phyloP scores from a whole-genome alignment of 1,140 invertebrate species.

The Drosophila erecta region DNA sequence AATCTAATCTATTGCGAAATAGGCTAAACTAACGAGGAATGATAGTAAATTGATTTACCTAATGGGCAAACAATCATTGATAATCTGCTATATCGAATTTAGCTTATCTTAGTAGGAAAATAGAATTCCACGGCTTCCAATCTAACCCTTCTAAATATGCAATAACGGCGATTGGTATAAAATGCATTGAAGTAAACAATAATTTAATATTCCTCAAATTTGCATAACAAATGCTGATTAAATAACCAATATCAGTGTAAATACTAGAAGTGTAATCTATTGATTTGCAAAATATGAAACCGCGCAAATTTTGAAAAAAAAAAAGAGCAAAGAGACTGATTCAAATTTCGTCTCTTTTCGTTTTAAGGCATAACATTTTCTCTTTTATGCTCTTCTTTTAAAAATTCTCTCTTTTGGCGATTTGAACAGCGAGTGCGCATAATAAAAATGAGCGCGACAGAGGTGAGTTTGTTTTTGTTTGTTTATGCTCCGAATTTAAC shows the following conservation, averaged over 20 bases:
- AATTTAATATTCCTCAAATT: constrained; percentile 1
- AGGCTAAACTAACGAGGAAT: neutral
- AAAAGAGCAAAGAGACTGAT: too few relatives aligned
- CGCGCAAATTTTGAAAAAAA: constrained; percentile 13
- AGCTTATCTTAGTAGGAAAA: too few relatives aligned
- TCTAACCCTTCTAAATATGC: too few relatives aligned
- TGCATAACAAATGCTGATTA: neutral
- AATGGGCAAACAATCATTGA: neutral
- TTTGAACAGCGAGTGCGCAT: constrained; percentile 16
- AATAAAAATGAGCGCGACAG: constrained; percentile 52
- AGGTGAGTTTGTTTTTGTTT: constrained; percentile 55
- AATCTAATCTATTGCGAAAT: neutral
- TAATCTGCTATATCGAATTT: too few relatives aligned
- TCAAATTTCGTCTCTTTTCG: too few relatives aligned
- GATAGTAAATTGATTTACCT: neutral
- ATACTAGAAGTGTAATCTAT: neutral
- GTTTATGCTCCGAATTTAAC: constrained; percentile 24
- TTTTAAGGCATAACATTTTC: too few relatives aligned
- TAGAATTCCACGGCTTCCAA: too few relatives aligned
- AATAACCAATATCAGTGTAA: constrained; percentile 4
- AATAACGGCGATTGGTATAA: neutral
- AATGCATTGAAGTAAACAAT: neutral
- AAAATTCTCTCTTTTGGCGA: too few relatives aligned
- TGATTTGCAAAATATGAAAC: too few relatives aligned
- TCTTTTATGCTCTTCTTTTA: too few relatives aligned